Evolutionary conservation across 2,797 vertebrate genomes (phyloP).

Genomic region (Dallia pectoralis): DNA sequence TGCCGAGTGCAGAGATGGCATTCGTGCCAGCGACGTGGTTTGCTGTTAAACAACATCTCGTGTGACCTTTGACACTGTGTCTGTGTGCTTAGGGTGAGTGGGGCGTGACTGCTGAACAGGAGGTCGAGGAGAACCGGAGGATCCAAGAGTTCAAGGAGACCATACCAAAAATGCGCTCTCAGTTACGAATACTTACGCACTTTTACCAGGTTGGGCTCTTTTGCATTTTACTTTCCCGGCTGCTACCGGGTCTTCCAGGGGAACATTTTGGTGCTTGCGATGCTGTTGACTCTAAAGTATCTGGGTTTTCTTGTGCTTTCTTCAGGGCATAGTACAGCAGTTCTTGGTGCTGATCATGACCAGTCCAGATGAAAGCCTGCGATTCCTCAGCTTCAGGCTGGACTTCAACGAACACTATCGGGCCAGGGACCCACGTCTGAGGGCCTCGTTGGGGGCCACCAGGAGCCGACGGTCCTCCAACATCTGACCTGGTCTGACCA

Average conservation of each 20-base stretch:
- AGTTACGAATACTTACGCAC: conserved; percentile 90
- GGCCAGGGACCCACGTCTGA: conserved; percentile 88
- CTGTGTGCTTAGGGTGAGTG: conserved; percentile 82
- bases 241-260: not conserved
- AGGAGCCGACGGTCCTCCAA: conserved; percentile 84
- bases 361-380: conserved; percentile 90
- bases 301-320: not conserved
- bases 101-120: conserved; percentile 89
- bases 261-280: not conserved
- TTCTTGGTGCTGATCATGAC: conserved; percentile 92
- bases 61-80: not conserved
- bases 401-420: conserved; percentile 99
- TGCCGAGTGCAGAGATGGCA: not conserved
- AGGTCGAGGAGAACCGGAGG: conserved; percentile 85
- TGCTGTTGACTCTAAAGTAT: not conserved
- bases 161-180: conserved; percentile 93
- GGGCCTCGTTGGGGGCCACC: conserved; percentile 82
- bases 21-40: not conserved
- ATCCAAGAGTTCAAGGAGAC: conserved; percentile 89
- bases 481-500: conserved; percentile 65
- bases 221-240: not conserved
- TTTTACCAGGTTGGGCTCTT: conserved; percentile 85
- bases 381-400: conserved; percentile 94
- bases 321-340: conserved; percentile 92
- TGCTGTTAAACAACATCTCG: not conserved